phyloP scores from a whole-genome alignment of 2,797 vertebrate genomes.

The Spinibarbus caldwelli region DNA sequence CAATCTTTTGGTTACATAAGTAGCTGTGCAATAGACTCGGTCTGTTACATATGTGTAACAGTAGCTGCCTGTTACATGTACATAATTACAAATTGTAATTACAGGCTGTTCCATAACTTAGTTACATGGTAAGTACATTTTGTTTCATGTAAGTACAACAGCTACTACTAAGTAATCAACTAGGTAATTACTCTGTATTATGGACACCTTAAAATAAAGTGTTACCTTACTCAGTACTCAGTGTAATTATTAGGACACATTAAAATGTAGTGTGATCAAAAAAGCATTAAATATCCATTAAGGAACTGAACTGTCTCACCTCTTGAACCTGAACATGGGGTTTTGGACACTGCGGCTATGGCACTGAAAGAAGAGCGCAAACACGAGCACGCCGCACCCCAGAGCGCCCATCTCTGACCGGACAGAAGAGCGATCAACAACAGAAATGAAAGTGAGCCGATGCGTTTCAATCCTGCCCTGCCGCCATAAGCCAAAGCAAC shows the following conservation, averaged over 20 bases:
- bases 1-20: no score
- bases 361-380: constrained; percentile 79
- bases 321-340: constrained; percentile 79
- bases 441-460: constrained; percentile 22
- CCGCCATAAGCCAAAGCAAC: constrained; percentile 36
- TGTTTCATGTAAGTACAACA: no score
- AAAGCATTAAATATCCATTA: neutral
- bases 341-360: constrained; percentile 73
- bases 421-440: constrained; percentile 20
- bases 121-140: no score
- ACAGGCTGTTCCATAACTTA: no score
- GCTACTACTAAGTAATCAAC: no score
- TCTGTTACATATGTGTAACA: no score
- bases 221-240: neutral
- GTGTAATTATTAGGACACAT: neutral
- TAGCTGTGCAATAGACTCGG: no score
- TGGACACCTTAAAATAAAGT: no score
- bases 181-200: no score
- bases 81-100: no score
- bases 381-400: constrained; percentile 72
- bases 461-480: constrained; percentile 31
- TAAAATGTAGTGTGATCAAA: neutral
- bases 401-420: constrained; percentile 77
- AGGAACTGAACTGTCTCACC: constrained; percentile 73
- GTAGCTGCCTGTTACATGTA: no score